Evolutionary conservation across 2,797 vertebrate species (phyloP).

Genomic region (Rhodeus uyekii): DNA sequence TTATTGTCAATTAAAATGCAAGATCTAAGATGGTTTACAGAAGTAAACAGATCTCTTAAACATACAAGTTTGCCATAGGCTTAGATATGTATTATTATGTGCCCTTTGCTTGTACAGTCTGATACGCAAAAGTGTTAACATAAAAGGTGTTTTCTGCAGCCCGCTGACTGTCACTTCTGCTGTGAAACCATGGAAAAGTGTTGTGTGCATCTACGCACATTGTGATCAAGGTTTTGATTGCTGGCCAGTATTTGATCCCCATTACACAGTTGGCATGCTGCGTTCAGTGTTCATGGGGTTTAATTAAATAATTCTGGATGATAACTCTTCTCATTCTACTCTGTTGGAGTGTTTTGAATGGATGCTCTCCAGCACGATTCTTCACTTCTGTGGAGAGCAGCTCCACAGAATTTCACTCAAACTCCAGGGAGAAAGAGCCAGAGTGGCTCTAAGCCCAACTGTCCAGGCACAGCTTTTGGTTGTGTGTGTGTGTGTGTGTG

Average conservation of each 20-base stretch:
- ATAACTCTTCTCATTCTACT: slow-evolving; percentile 37
- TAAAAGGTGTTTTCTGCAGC: not conserved
- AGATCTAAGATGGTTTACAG: not conserved
- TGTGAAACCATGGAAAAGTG: not conserved
- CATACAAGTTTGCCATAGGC: not conserved
- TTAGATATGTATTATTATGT: not conserved
- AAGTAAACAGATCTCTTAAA: not conserved
- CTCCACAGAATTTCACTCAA: not conserved
- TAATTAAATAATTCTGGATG: slow-evolving; percentile 41
- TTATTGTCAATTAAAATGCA: slow-evolving; percentile 44
- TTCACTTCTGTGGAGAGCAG: slow-evolving; percentile 18
- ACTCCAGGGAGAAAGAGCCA: not conserved
- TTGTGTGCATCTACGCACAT: not conserved
- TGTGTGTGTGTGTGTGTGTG: not conserved
- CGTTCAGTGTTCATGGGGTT: slow-evolving; percentile 7
- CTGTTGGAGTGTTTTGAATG: slow-evolving; percentile 32
- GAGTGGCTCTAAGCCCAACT: not conserved
- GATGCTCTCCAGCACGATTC: slow-evolving; percentile 1
- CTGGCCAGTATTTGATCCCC: slow-evolving; percentile 34
- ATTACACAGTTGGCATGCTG: slow-evolving; percentile 29
- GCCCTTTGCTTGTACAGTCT: not conserved
- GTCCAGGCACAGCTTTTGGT: not conserved
- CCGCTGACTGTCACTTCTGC: slow-evolving; percentile 9
- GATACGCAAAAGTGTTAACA: not conserved
- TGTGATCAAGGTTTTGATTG: slow-evolving; percentile 20